Base-by-base conservation (phyloP, 2,113 vertebrate genomes). In the Gymnogyps californianus region DNA sequence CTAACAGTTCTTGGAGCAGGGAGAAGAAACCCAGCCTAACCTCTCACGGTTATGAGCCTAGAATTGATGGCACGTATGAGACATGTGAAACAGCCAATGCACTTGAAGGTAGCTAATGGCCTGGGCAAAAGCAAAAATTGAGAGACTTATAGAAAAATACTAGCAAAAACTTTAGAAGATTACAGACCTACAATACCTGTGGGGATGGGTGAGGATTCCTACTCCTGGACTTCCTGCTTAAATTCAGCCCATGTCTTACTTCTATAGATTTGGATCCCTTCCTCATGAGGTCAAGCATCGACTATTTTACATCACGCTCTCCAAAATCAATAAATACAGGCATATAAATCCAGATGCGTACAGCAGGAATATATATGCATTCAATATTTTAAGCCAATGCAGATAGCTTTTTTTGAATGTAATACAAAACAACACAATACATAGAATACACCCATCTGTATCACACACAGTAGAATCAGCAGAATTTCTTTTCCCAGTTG, bases 61-160 rank as follows among this genome's bases (percentile, higher is more conserved):
- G 3, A 67, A 72, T 5, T 66, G 55, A 40, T 3, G 25, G 51
- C 36, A 40, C 0, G 0, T 42, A 34, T 19, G 22, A 70, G 36
- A 62, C 2, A 5, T 31, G 38, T 28, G 44, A 80, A 88, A 49
- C 57, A 52, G 40, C 16, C 66, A n/a, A 17, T 31, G 46, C 51
- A 72, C 54, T 4, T 20, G 18, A 74, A 70, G 71, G 67, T 8
- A 90, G 9, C 51, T 42, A 72, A 46, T 20, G 36, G 75, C 62
- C 83, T 55, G 71, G 25, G 76, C 49, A 31, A 57, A 92, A 80
- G 44, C 24, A 58, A 62, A 83, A 54, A 58, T 2, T 26, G 36
- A 67, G 51, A 74, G 18, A 26, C 20, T 77, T 74, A 11, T 1
- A 70, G 47, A 46, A 89, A 78, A 92, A 42, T 1, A 46, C 20